Base-by-base conservation (phyloP, 1,140 invertebrate species). In the Uloborus diversus region DNA sequence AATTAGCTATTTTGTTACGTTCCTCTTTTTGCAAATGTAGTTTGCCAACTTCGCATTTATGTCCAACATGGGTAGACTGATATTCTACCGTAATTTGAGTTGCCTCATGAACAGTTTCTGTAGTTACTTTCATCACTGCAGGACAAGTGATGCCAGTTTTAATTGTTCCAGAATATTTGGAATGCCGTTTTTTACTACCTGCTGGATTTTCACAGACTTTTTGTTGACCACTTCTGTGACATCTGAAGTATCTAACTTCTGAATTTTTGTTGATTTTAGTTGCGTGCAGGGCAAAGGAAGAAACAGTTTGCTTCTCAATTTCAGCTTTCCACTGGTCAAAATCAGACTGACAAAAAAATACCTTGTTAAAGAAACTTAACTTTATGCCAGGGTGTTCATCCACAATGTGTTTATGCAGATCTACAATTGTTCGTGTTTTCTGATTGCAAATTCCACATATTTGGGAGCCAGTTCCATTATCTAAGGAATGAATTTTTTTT, bases 11-110 rank as follows among this genome's bases (percentile, higher is more conserved):
- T 17, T 53, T 20, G n/a, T 3, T n/a, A n/a, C 66, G 27, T 14
- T 69, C 66, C 1, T 69, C n/a, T 33, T 69, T 51, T n/a, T 30
- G 7, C 3, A 69, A 20, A 1, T 13, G 17, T 1, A 69, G 49
- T 53, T 56, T 69, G 11, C 49, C 66, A 3, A 33, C 28, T 28
- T 69, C 47, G 14, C 20, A 20, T 35, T 56, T 17, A 56, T 69
- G 49, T 14, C 66, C 66, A 30, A 33, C 20, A 69, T 69, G 66
- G 3, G 27, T n/a, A 7, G 28, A 32, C 20, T 69, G 66, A n/a
- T 69, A 56, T 2, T 53, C 2, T 17, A 69, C 27, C 20, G 14
- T 20, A 0, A 69, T 69, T 56, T 30, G 3, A 1, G 17, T 53
- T 20, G 1, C 25, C 11, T 28, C 49, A 11, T 56, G 9, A 4